Percentiles rank a stretch among this genome's conserved stretches.
These are phyloP conservation scores for Pampus argenteus DNA, from an alignment of 2,797 vertebrate species.

Conservation along the genomic window DNA sequence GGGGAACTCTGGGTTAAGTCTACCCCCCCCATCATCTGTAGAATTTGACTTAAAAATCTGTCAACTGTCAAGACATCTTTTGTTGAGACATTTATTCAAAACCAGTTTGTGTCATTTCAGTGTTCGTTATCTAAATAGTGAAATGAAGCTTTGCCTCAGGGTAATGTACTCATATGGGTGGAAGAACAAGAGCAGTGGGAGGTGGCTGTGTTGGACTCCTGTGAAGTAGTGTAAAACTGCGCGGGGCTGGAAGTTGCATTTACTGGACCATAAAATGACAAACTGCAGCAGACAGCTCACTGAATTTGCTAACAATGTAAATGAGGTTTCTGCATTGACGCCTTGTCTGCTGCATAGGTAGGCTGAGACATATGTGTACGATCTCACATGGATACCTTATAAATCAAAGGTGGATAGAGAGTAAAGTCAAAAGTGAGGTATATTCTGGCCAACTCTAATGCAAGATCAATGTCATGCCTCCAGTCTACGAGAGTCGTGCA, in stretches of 20 bases:
- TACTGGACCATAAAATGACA: neutral
- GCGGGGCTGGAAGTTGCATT: neutral
- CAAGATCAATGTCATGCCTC: neutral
- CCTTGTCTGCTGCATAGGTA: neutral
- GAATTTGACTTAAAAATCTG: slow-evolving; percentile 47
- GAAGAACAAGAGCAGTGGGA: neutral
- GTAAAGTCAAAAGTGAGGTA: slow-evolving; percentile 16
- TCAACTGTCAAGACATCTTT: neutral
- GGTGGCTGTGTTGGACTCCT: neutral
- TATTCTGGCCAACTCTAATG: neutral
- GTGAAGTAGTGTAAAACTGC: neutral
- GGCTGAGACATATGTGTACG: neutral
- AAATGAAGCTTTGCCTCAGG: too few species aligned
- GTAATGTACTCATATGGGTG: neutral
- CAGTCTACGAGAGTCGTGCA: neutral
- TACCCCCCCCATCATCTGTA: slow-evolving; percentile 30
- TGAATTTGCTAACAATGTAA: neutral
- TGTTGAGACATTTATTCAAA: neutral
- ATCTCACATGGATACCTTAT: neutral
- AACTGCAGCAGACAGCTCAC: neutral
- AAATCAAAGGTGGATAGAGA: slow-evolving; percentile 3
- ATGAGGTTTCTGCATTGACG: neutral
- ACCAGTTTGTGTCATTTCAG: too few species aligned
- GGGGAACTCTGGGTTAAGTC: neutral
- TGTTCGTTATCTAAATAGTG: too few species aligned